A percentile compares a stretch with the other conserved stretches of the same genome.
These are phyloP conservation scores for Strix uralensis DNA, from an alignment of 2,113 vertebrate genomes.

Conservation along the genomic window DNA sequence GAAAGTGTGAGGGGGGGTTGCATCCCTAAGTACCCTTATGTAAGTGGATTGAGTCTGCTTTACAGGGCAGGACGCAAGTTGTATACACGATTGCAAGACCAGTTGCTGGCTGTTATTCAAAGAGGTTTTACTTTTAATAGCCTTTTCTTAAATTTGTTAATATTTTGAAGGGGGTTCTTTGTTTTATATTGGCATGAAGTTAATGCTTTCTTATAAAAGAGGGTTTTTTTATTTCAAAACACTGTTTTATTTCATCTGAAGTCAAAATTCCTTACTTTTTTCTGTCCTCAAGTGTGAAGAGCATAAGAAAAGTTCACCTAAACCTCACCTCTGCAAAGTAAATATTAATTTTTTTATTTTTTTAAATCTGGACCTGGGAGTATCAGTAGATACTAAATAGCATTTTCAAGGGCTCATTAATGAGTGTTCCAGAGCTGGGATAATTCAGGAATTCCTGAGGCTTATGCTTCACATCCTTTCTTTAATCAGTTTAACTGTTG, in stretches of 20 bases:
- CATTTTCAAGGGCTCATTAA: neutral
- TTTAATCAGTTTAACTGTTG: neutral
- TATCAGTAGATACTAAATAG: neutral
- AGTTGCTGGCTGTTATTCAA: constrained; percentile 11
- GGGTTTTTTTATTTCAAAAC: neutral
- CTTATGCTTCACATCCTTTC: neutral
- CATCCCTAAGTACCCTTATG: constrained; percentile 24
- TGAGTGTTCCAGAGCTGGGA: neutral
- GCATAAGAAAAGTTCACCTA: neutral
- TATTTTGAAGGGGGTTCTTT: constrained; percentile 52
- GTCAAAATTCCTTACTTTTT: neutral
- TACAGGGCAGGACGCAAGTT: neutral
- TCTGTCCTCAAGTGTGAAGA: neutral
- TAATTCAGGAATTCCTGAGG: neutral
- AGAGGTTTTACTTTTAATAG: constrained; percentile 58
- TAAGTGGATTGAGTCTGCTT: constrained; percentile 52
- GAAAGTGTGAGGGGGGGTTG: neutral
- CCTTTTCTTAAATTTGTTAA: constrained; percentile 38
- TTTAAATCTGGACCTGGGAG: neutral
- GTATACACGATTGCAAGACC: neutral
- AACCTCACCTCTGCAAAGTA: neutral
- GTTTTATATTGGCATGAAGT: constrained; percentile 38
- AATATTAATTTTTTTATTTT: neutral
- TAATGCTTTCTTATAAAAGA: neutral
- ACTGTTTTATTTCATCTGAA: neutral